Conservation (phyloP, 2,113 vertebrate species). For the Etia nguti region DNA sequence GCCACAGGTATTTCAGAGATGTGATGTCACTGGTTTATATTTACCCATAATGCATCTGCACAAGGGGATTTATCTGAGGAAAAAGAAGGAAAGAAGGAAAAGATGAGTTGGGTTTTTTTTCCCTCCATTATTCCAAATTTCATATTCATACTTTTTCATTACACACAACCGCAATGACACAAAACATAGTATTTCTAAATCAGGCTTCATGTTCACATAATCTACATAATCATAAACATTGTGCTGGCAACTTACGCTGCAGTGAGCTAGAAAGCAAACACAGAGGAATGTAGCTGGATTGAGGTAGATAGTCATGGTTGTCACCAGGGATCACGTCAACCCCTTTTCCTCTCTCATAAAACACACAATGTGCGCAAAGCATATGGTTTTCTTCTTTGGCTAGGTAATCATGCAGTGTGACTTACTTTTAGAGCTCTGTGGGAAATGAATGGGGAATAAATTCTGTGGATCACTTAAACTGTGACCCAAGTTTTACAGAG, state of each 20-base stretch:
- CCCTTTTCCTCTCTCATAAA: background rate
- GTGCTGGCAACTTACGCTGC: conserved; percentile 1
- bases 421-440: background rate
- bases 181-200: background rate
- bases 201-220: background rate
- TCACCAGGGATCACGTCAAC: conserved; percentile 35
- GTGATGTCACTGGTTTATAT: conserved; percentile 25
- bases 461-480: conserved; percentile 3
- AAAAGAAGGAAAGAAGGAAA: background rate
- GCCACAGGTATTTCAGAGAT: background rate
- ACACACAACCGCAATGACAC: background rate
- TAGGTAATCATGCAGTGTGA: conserved; percentile 7
- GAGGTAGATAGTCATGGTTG: conserved; percentile 50
- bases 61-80: background rate
- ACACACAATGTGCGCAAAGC: conserved; percentile 11
- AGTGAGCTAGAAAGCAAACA: conserved; percentile 8
- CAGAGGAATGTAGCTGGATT: conserved; percentile 8
- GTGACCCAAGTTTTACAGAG: conserved; percentile 9
- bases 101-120: rapidly evolving
- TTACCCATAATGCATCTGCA: background rate
- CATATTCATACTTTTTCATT: background rate
- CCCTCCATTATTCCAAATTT: background rate
- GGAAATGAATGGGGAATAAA: background rate
- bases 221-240: conserved; percentile 12
- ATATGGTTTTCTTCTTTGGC: background rate